Conservation (phyloP, 2,797 vertebrate genomes). For the Fratercula arctica region DNA sequence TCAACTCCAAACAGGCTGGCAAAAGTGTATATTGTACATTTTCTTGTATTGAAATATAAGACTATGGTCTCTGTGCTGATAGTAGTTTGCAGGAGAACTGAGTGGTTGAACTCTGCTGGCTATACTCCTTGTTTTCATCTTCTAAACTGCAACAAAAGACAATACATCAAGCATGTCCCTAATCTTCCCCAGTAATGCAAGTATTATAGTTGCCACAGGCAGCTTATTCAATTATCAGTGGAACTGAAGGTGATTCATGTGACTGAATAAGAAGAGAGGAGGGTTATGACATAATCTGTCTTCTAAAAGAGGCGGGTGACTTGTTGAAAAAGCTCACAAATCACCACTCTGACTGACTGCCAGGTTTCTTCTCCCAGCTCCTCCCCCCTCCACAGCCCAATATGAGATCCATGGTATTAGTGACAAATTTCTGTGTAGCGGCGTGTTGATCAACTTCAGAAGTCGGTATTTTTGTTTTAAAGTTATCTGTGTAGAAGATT, state of each 20-base stretch:
- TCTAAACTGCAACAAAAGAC: background rate
- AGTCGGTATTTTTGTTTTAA: background rate
- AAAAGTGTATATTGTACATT: background rate
- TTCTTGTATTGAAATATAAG: background rate
- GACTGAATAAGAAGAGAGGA: background rate
- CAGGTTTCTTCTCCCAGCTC: background rate
- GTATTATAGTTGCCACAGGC: background rate
- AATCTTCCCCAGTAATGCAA: background rate
- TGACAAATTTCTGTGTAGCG: background rate
- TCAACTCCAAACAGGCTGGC: background rate
- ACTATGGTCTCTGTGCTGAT: background rate
- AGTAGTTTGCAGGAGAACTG: background rate
- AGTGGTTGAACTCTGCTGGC: background rate
- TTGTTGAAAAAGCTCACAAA: constrained; percentile 16
- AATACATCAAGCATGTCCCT: background rate
- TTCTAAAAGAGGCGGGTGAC: background rate
- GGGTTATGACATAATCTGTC: background rate
- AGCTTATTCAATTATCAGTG: background rate
- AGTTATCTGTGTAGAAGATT: background rate
- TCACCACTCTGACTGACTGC: background rate
- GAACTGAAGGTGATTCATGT: background rate
- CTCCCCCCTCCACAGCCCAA: background rate
- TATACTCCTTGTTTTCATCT: background rate
- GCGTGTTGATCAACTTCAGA: background rate
- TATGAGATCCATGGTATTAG: background rate